Conservation (phyloP, 2,113 vertebrate genomes). For the Suncus etruscus region DNA sequence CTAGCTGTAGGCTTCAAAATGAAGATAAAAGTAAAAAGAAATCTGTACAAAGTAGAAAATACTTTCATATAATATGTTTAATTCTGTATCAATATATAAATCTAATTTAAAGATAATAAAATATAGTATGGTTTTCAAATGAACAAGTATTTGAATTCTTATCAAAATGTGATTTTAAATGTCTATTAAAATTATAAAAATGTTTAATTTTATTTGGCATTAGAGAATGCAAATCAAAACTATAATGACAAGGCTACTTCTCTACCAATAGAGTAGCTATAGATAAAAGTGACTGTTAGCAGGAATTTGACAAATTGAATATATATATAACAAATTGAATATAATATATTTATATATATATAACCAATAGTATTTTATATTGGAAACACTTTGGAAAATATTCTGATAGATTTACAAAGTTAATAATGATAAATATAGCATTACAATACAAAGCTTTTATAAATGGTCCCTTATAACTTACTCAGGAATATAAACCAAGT, state of each 20-base stretch:
- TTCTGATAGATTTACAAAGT: neutral
- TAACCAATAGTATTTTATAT: neutral
- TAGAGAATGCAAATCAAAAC: conserved; percentile 23
- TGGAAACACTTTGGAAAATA: neutral
- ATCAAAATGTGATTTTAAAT: neutral
- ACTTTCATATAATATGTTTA: neutral
- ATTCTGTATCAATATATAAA: neutral
- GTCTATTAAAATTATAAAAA: neutral
- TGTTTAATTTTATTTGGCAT: neutral
- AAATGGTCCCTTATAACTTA: neutral
- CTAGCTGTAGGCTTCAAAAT: neutral
- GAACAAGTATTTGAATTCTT: neutral
- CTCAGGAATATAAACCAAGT: neutral
- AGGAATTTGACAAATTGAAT: neutral
- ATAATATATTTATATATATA: too few relatives aligned
- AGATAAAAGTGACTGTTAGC: neutral
- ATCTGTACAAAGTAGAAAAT: neutral
- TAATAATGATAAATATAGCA: too few relatives aligned
- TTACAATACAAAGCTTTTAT: neutral
- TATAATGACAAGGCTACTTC: neutral
- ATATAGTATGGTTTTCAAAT: neutral
- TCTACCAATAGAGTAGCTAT: neutral
- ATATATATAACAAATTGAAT: neutral
- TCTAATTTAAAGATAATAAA: neutral
- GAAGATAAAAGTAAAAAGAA: neutral